Conservation (phyloP, 1,140 invertebrate genomes). For the Orius insidiosus region DNA sequence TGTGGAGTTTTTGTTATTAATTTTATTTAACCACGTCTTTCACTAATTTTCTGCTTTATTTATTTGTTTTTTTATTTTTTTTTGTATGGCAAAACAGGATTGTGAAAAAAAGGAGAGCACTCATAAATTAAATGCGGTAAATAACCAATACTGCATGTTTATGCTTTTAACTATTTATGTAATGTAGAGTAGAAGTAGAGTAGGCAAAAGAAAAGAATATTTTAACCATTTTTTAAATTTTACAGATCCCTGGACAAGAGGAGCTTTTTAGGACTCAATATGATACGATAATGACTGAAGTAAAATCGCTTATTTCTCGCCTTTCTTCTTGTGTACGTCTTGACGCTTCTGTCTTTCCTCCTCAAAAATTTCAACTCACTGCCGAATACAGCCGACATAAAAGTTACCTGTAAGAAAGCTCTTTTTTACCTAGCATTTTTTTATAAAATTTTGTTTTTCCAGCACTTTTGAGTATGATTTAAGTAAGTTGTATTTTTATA, state of each 20-base stretch:
- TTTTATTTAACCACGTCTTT: constrained; percentile 13
- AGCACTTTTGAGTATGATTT: background rate
- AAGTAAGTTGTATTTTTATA: too few species aligned
- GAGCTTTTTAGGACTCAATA: constrained; percentile 12
- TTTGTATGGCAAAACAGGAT: too few species aligned
- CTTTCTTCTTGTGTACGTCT: constrained; percentile 27
- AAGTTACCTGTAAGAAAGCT: constrained; percentile 58
- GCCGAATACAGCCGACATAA: constrained; percentile 73
- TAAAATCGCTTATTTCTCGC: constrained; percentile 25
- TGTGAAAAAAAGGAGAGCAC: too few species aligned
- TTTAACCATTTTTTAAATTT: too few species aligned
- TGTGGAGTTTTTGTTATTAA: constrained; percentile 3
- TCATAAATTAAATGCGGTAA: too few species aligned
- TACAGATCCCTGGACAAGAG: constrained; percentile 17
- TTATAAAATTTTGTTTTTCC: constrained; percentile 3
- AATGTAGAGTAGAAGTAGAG: too few species aligned
- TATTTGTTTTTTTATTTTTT: background rate
- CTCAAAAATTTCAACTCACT: constrained; percentile 37
- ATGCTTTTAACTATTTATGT: too few species aligned
- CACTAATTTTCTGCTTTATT: constrained; percentile 9
- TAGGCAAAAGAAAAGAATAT: too few species aligned
- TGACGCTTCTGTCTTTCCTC: constrained; percentile 34
- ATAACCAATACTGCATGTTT: background rate
- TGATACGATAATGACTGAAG: constrained; percentile 22
- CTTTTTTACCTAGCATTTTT: constrained; percentile 11